Evolutionary conservation across 2,888 invertebrate species (phyloP).

Genomic region (Sthenelais limicola): DNA sequence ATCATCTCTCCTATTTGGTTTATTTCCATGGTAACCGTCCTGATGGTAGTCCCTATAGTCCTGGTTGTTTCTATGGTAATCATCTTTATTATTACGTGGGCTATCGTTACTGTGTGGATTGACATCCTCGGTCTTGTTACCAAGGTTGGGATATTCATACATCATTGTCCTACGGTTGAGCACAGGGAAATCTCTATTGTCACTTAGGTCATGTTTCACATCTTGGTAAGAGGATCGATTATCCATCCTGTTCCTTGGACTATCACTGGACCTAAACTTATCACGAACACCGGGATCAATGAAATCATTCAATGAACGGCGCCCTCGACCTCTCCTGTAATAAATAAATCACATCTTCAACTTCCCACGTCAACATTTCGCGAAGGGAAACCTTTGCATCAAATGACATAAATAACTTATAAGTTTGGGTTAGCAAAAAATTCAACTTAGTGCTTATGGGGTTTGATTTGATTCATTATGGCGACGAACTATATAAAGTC

Average conservation of each 20-base stretch:
- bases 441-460: no score
- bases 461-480: no score
- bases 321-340: slow-evolving; percentile 16
- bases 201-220: not conserved
- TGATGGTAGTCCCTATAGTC: not conserved
- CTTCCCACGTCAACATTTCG: not conserved
- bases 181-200: slow-evolving; percentile 27
- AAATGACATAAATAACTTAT: no score
- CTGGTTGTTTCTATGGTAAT: slow-evolving; percentile 16
- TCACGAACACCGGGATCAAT: slow-evolving; percentile 17
- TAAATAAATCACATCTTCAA: not conserved
- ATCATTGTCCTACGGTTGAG: slow-evolving; percentile 8
- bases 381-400: no score
- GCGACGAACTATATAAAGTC: no score
- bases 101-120: slow-evolving; percentile 20
- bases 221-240: not conserved
- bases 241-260: slow-evolving; percentile 1
- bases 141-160: slow-evolving; percentile 16
- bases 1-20: slow-evolving; percentile 4
- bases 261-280: not conserved
- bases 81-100: not conserved
- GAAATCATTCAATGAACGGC: slow-evolving; percentile 22
- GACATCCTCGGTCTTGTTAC: not conserved
- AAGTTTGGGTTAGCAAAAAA: no score
- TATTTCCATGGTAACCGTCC: not conserved